Evolutionary conservation across 2,888 invertebrate species (phyloP).

Genomic region (Pachliopta kotzebuea): DNA sequence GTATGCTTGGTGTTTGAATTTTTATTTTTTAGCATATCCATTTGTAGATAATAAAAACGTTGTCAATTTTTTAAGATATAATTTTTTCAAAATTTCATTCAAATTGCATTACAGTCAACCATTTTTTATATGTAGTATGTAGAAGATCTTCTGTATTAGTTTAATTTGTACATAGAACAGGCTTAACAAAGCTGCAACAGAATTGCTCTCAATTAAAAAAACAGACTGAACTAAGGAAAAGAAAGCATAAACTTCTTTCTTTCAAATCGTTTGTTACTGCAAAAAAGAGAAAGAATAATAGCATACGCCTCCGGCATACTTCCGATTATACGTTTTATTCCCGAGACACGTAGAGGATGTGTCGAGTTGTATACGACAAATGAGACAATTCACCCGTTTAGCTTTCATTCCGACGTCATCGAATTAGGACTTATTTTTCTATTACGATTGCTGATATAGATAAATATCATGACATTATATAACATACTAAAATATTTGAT

Average conservation of each 20-base stretch:
- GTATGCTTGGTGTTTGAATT: too few species aligned
- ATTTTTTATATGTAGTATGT: too few species aligned
- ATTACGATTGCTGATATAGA: background rate
- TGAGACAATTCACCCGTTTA: background rate
- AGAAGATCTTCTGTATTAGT: too few species aligned
- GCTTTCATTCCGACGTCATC: too few species aligned
- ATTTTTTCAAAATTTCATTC: too few species aligned
- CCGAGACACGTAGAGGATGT: background rate
- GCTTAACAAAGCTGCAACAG: background rate
- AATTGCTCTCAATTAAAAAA: background rate
- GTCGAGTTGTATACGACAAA: slow-evolving; percentile 6
- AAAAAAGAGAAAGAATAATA: slow-evolving; percentile 1
- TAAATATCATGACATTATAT: background rate
- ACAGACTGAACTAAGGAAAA: background rate
- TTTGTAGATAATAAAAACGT: too few species aligned
- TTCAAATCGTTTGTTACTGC: background rate
- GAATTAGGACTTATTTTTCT: background rate
- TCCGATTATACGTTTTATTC: background rate
- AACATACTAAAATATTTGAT: background rate
- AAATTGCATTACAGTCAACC: too few species aligned
- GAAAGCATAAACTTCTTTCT: background rate
- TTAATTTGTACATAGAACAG: too few species aligned
- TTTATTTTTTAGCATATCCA: too few species aligned
- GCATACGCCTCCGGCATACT: background rate
- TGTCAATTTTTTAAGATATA: too few species aligned